Base-by-base conservation (phyloP, 1,140 invertebrate genomes). In the Drosophila murphyi region DNA sequence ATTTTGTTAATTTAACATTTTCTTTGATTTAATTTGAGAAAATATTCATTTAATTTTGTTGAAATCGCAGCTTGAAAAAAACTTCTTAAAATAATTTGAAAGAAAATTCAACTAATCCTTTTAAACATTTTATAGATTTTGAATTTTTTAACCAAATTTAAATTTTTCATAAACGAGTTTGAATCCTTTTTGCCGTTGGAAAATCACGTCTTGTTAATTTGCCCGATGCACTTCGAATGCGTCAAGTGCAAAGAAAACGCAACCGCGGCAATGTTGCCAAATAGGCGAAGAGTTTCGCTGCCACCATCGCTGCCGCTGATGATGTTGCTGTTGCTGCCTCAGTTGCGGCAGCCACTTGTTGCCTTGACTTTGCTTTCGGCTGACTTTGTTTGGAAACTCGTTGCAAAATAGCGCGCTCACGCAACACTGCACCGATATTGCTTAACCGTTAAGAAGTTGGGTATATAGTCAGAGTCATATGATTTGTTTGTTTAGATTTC, bases 311-410 rank as follows among this genome's bases (percentile, higher is more conserved):
- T 59, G 56, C 6, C n/a, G 39, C 59, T 41, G 52, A 1, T 12
- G 55, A 28, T 31, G 35, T 29, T 35, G 50, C 37, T 29, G 45
- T 34, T 7, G 8, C n/a, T 8, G 43, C 28, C 5, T 5, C 7
- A 32, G 29, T 35, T 12, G 60, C 31, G 50, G 76, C 41, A 28
- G 61, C 63, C 72, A 78, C 55, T 41, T 67, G 65, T 80, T 86
- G 73, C 83, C 83, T 83, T 88, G 83, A 83, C 80, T 88, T 88
- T 74, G 54, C 47, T 77, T 80, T 72, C 48, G 62, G 52, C 64
- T 55, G 47, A 64, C 43, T 79, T 29, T 59, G 47, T 61, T 48
- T 75, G 59, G 59, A 79, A 67, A 73, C 50, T 78, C 61, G 41
- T 34, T 50, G 74, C 63, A 41, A 71, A 83, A 83, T 79, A 32